Evolutionary conservation across 2,113 vertebrate species (phyloP), one percentile per base, ranked within the genome.

Genomic region (Glaucidium brasilianum): DNA sequence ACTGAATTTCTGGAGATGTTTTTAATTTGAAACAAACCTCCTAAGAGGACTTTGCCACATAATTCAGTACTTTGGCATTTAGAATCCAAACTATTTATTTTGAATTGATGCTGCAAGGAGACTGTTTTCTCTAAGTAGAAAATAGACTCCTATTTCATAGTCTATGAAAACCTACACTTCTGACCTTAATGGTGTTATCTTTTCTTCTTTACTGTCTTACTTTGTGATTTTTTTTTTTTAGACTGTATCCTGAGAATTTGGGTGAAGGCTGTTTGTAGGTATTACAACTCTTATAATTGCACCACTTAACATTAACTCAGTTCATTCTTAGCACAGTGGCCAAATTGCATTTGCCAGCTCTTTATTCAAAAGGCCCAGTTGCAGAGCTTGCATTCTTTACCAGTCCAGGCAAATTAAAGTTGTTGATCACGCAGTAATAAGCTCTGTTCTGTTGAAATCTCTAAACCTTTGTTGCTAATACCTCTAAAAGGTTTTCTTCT

Each of bases 351-450:
- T 90, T 91, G 75, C 85, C 91, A 97, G 92, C 88, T 82, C 79
- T 96, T 91, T 86, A 64, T 95, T 97, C 83, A 83, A 88, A 94
- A 96, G 76, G 43, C 60, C 8, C 37, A 60, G 69, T 67, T 96
- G 96, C 93, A 96, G 69, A 75, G 78, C 72, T 96, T 94, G 92
- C 88, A 86, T 94, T 97, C 87, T 95, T 85, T 52, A 52, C 50
- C 0, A 1, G 56, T 78, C 63, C 39, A 89, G 91, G 76, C 87
- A 96, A 89, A 92, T 90, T 83, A 76, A 83, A 96, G 90, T 80
- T 97, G 96, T 94, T 96, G 96, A 96, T 64, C n/a, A 22, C 92
- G 95, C 96, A 94, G 60, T 94, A 86, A 92, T 82, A 83, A 76
- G 50, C 37, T 64, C 59, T 53, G n/a, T 96, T 94, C 90, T 87